These are phyloP conservation scores for Felis catus DNA, from an alignment of 2,113 vertebrate genomes.

Conservation along the genomic window DNA sequence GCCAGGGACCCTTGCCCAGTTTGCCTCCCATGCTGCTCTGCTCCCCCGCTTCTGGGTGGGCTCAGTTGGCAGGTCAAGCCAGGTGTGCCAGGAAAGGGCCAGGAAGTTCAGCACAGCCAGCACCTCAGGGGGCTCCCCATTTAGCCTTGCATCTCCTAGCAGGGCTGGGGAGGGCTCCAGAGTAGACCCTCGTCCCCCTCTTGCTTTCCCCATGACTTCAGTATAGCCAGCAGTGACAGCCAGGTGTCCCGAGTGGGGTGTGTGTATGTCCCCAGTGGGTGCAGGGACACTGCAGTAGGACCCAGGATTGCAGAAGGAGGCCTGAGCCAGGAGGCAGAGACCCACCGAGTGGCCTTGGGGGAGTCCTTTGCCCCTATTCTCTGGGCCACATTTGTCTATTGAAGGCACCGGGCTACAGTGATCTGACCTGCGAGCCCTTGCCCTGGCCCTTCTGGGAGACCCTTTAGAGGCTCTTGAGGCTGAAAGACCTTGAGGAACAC, in stretches of 20 bases:
- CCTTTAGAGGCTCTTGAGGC: background rate
- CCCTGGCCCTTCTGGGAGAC: background rate
- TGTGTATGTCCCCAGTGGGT: background rate
- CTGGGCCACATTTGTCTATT: too few species aligned
- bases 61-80: background rate
- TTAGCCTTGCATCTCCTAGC: background rate
- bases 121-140: background rate
- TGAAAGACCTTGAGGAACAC: background rate
- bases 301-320: background rate
- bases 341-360: background rate
- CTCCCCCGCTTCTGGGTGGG: background rate
- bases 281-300: too few species aligned
- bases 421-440: background rate
- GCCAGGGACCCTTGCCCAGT: too few species aligned
- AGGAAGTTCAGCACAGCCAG: background rate
- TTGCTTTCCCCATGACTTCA: background rate
- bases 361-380: background rate
- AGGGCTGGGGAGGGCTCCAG: background rate
- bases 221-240: background rate
- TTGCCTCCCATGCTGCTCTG: background rate
- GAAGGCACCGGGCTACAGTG: background rate
- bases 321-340: too few species aligned
- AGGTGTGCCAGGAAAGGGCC: background rate
- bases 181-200: background rate
- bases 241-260: rapidly evolving